These are phyloP conservation scores for Nemapogon koenigi DNA, from an alignment of 2,888 invertebrate genomes.

Conservation along the genomic window DNA sequence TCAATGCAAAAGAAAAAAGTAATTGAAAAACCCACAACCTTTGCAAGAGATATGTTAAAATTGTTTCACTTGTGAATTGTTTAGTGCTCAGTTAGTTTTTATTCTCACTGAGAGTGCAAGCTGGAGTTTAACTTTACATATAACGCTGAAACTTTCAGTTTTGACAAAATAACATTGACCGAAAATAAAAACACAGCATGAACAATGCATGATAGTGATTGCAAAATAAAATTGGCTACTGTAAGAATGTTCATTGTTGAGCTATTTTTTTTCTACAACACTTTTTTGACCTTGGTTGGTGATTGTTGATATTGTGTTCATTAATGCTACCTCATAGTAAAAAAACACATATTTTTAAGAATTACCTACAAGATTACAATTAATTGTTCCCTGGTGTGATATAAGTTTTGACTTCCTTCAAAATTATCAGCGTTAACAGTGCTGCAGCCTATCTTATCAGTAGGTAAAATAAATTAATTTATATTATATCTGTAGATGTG, in stretches of 20 bases:
- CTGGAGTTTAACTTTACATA: too few species aligned
- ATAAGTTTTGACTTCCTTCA: too few species aligned
- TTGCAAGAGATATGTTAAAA: conserved; percentile 1
- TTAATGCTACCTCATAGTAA: too few species aligned
- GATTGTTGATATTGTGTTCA: conserved; percentile 1
- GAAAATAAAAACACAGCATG: conserved; percentile 14
- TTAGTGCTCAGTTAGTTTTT: conserved; percentile 6
- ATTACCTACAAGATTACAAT: too few species aligned
- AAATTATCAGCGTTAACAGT: not conserved
- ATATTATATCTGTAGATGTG: conserved; percentile 23
- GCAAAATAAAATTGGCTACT: conserved; percentile 17
- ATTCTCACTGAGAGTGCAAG: conserved; percentile 1
- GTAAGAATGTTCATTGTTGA: conserved; percentile 23
- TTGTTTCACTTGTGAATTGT: conserved; percentile 2
- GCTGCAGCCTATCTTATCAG: conserved; percentile 26
- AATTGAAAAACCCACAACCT: conserved; percentile 1
- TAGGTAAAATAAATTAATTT: conserved; percentile 29
- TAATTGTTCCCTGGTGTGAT: too few species aligned
- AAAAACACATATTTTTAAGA: too few species aligned
- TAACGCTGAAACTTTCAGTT: too few species aligned
- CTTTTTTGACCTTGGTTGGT: conserved; percentile 23
- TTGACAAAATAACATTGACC: conserved; percentile 26
- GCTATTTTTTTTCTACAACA: conserved; percentile 65
- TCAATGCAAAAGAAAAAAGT: too few species aligned
- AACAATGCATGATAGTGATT: conserved; percentile 13